Percentiles rank a stretch among this genome's conserved stretches.
phyloP scores from a whole-genome alignment of 2,113 vertebrate species.

The Loxodonta africana region DNA sequence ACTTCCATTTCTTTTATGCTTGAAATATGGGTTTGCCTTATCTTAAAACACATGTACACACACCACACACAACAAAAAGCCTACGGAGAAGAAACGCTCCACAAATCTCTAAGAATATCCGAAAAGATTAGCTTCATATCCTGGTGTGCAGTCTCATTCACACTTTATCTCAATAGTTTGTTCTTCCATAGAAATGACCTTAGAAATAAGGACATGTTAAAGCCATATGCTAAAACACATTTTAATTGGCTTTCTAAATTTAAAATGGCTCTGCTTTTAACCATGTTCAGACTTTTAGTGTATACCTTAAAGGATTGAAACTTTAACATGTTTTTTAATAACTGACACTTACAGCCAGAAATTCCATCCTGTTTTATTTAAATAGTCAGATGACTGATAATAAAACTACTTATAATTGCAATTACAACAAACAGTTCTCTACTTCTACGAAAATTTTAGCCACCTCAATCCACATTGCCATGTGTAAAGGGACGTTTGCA shows the following conservation, averaged over 20 bases:
- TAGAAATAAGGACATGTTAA: slow-evolving; percentile 39
- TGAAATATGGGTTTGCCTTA: slow-evolving; percentile 69
- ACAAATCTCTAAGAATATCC: slow-evolving; percentile 62
- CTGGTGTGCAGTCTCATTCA: slow-evolving; percentile 2
- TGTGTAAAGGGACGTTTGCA: slow-evolving; percentile 80
- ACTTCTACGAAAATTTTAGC: slow-evolving; percentile 62
- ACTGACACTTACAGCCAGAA: neutral
- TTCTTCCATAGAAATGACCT: slow-evolving; percentile 64
- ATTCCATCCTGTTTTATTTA: slow-evolving; percentile 40
- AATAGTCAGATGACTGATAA: slow-evolving; percentile 41
- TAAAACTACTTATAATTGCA: slow-evolving; percentile 62
- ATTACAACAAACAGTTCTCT: slow-evolving; percentile 43
- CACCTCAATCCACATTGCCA: slow-evolving; percentile 57
- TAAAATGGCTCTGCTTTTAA: slow-evolving; percentile 37
- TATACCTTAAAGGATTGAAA: slow-evolving; percentile 39
- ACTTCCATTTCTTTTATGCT: slow-evolving; percentile 67
- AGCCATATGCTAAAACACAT: slow-evolving; percentile 42
- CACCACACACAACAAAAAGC: neutral
- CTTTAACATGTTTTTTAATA: neutral
- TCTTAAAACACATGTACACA: slow-evolving; percentile 66
- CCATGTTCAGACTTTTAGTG: neutral
- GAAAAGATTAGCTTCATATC: slow-evolving; percentile 49
- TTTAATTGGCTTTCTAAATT: slow-evolving; percentile 73
- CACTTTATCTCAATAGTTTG: slow-evolving; percentile 34
- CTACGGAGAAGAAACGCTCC: slow-evolving; percentile 21